Percentiles rank a stretch among this genome's conserved stretches.
Evolutionary conservation across 1,140 invertebrate species (phyloP).

Genomic region (Caenorhabditis latens): DNA sequence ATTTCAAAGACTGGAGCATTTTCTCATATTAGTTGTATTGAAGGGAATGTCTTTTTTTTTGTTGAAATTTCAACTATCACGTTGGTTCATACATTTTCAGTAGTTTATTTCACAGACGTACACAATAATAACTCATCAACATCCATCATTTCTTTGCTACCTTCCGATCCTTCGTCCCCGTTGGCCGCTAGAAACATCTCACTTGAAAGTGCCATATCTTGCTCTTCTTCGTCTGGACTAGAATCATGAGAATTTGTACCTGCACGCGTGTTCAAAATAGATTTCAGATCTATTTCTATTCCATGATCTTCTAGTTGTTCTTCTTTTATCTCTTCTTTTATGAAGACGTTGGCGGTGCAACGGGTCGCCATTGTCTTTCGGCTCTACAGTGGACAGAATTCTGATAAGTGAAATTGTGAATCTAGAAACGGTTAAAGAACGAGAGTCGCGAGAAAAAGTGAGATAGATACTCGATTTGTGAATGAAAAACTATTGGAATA

Average conservation of each 20-base stretch:
- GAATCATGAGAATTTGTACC: slow-evolving; percentile 43
- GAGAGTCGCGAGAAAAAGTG: background rate
- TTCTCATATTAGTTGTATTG: background rate
- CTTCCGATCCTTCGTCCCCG: background rate
- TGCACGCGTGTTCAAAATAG: background rate
- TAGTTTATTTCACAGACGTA: background rate
- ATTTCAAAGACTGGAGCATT: background rate
- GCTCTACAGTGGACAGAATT: background rate
- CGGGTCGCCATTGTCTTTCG: slow-evolving; percentile 14
- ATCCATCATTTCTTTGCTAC: slow-evolving; percentile 33
- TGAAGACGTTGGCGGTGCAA: slow-evolving; percentile 40
- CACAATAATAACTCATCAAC: slow-evolving; percentile 22
- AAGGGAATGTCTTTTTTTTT: no score
- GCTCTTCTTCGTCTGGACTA: slow-evolving; percentile 41
- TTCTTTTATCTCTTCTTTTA: slow-evolving; percentile 26
- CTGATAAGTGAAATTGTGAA: background rate
- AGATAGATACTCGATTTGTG: no score
- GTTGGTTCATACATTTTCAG: slow-evolving; percentile 12
- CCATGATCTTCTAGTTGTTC: slow-evolving; percentile 41
- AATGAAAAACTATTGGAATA: background rate
- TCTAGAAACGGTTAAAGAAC: slow-evolving; percentile 5
- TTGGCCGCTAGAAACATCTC: background rate
- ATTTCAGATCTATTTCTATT: slow-evolving; percentile 1
- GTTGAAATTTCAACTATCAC: background rate
- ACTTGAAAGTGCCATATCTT: slow-evolving; percentile 11